Evolutionary conservation across 2,113 vertebrate species (phyloP), one percentile per base, ranked within the genome.

Genomic region (Deroptyus accipitrinus): DNA sequence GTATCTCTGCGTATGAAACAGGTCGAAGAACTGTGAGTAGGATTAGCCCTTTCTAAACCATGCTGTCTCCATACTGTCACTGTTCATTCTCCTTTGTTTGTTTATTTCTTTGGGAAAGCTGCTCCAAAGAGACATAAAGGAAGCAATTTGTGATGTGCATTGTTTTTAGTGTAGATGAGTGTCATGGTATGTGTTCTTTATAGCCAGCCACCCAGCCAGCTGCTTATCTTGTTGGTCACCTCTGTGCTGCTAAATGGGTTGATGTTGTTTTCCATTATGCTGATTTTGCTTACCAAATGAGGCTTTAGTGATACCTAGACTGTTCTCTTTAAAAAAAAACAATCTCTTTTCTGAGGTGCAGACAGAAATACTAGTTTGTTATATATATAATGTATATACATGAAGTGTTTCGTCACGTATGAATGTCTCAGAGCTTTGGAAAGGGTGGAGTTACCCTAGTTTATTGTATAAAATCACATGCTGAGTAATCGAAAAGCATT

Each of bases 11-110:
- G 99, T 98, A 99, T 99, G 99, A 99, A 99, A 98, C 99, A 99
- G 99, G 99, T 99, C 97, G 99, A 99, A 98, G 99, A 99, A 99
- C 99, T 99, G 99, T 99, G 99, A 99, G 99, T 99, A 99, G 98
- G 98, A 98, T 59, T 83, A 95, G 97, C 94, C 89, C 88, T 96
- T 88, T 94, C 96, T 95, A 93, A 95, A 95, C 92, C 83, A 61
- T 79, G 74, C 97, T 87, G 63, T 95, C 88, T 95, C 88, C 95
- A 66, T 94, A 25, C 96, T 91, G 51, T 96, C 92, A 59, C 92
- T 93, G 51, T 79, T 95, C 88, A 13, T 96, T 62, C 64, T 91
- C 41, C 84, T 83, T 55, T 83, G 41, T 41, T 64, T 51, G 11
- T 93, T 89, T 78, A 87, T 79, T 91, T 55, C 92, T 86, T 84